phyloP scores from a whole-genome alignment of 2,888 invertebrate species.

The Drosophila percnosoma region DNA sequence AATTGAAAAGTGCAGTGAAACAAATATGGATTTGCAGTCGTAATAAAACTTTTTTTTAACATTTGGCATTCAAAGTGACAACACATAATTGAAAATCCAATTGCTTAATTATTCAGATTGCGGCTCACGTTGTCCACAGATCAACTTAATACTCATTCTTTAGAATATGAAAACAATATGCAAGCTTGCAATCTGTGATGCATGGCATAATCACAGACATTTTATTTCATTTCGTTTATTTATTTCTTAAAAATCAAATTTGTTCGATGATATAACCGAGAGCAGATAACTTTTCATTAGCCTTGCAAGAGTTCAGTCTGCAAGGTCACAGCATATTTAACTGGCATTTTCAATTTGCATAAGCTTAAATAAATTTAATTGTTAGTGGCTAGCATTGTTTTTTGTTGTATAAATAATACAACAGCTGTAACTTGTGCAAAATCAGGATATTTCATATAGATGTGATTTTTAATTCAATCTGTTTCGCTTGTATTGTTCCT shows the following conservation, averaged over 20 bases:
- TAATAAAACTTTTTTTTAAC: constrained; percentile 62
- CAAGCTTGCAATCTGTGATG: background rate
- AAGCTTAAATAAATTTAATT: background rate
- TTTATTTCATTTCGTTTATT: background rate
- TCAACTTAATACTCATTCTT: background rate
- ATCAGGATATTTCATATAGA: too few relatives aligned
- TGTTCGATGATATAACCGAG: background rate
- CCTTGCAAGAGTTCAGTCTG: background rate
- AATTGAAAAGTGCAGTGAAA: constrained; percentile 64
- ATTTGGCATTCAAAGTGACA: constrained; percentile 49
- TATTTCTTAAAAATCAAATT: too few relatives aligned
- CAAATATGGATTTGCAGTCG: constrained; percentile 58
- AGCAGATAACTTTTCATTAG: background rate
- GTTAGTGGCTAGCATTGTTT: background rate
- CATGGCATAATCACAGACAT: background rate
- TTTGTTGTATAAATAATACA: background rate
- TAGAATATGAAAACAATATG: background rate
- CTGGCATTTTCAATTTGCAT: background rate
- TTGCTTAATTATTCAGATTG: constrained; percentile 45
- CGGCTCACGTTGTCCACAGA: constrained; percentile 7
- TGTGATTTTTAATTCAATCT: too few relatives aligned
- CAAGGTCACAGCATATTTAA: background rate
- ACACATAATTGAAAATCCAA: constrained; percentile 64
- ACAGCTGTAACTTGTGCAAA: too few relatives aligned
- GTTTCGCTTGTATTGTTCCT: too few relatives aligned